phyloP scores from a whole-genome alignment of 2,888 invertebrate species.

The Platycheirus albimanus region DNA sequence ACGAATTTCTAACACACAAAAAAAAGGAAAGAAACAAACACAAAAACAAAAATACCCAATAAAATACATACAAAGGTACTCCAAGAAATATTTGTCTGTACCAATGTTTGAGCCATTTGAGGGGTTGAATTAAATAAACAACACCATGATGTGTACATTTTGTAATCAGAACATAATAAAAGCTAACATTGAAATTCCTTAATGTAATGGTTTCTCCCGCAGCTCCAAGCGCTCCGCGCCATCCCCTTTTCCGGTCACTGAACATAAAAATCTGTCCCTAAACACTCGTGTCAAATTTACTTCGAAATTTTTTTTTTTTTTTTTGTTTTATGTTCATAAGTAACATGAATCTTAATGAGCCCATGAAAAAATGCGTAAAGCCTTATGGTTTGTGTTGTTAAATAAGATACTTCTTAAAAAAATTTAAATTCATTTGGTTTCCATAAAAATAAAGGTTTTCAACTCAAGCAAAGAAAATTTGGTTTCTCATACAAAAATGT shows the following conservation, averaged over 20 bases:
- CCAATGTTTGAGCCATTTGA: too few relatives aligned
- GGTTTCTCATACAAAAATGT: too few relatives aligned
- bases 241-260: background rate
- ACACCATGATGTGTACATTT: background rate
- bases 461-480: background rate
- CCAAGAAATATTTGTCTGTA: too few relatives aligned
- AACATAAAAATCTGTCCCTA: constrained; percentile 4
- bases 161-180: background rate
- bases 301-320: background rate
- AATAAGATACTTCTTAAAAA: too few relatives aligned
- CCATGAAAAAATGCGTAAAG: background rate
- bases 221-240: background rate
- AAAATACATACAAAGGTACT: too few relatives aligned
- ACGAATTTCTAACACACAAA: too few relatives aligned
- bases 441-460: background rate
- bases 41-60: too few relatives aligned
- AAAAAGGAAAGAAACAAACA: too few relatives aligned
- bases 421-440: background rate
- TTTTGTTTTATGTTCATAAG: background rate
- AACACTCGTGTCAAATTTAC: constrained; percentile 16
- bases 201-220: background rate
- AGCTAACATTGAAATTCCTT: background rate
- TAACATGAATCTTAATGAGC: background rate
- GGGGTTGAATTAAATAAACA: background rate
- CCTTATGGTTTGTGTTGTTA: background rate